Conservation (phyloP, 2,888 invertebrate genomes). For the Xanthostigma xanthostigma region DNA sequence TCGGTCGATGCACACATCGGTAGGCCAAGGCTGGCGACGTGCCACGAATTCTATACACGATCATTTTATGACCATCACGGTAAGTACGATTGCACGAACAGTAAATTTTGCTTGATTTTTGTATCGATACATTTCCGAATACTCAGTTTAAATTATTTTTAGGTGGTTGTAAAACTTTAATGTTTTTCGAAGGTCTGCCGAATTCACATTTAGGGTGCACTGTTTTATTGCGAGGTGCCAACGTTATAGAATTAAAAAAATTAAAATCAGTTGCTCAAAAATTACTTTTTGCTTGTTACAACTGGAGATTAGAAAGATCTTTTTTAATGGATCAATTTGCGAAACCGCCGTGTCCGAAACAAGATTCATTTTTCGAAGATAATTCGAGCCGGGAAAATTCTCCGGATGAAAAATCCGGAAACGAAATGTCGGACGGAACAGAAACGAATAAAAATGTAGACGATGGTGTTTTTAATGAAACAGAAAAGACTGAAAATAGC, state of each 20-base stretch:
- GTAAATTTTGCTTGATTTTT: constrained; percentile 1
- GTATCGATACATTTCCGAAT: background rate
- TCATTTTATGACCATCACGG: constrained; percentile 34
- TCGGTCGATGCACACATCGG: constrained; percentile 80
- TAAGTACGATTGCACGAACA: constrained; percentile 14
- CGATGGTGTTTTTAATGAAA: background rate
- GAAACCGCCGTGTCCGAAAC: constrained; percentile 43
- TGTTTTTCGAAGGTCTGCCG: constrained; percentile 87
- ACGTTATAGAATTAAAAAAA: constrained; percentile 53
- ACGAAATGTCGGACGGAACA: background rate
- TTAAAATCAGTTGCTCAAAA: constrained; percentile 73
- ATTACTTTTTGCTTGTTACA: constrained; percentile 74
- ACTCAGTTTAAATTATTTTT: too few relatives aligned
- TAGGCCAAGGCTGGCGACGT: constrained; percentile 57
- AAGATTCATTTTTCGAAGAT: constrained; percentile 28
- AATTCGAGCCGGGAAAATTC: constrained; percentile 24
- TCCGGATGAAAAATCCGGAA: constrained; percentile 14
- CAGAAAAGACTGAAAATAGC: background rate
- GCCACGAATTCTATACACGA: constrained; percentile 65
- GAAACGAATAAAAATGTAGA: background rate
- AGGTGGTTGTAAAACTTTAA: constrained; percentile 67
- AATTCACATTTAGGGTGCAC: constrained; percentile 73
- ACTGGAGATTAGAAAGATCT: constrained; percentile 82
- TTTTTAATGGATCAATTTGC: constrained; percentile 82
- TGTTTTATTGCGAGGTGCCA: constrained; percentile 68